These are phyloP conservation scores for Oncorhynchus gorbuscha DNA, from an alignment of 2,113 vertebrate genomes.

Conservation along the genomic window DNA sequence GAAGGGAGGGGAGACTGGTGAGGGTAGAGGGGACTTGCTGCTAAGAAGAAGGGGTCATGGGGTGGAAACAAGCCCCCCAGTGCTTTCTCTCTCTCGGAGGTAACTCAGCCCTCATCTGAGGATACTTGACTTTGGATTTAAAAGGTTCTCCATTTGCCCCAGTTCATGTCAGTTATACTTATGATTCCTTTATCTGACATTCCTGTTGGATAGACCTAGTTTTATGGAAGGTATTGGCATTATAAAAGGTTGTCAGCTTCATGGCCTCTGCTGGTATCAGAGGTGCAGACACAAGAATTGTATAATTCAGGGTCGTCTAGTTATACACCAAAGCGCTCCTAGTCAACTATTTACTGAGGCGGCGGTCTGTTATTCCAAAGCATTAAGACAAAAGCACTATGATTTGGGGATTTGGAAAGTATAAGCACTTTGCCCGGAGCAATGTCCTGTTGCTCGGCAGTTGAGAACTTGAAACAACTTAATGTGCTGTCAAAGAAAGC, in stretches of 20 bases:
- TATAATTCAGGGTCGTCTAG: constrained; percentile 14
- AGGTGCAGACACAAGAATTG: constrained; percentile 5
- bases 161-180: constrained; percentile 27
- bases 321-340: constrained; percentile 15
- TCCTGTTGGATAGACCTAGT: background rate
- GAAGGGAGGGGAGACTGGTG: no score
- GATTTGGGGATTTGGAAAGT: constrained; percentile 19
- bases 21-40: no score
- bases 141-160: constrained; percentile 45
- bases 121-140: constrained; percentile 22
- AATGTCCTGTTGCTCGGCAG: constrained; percentile 35
- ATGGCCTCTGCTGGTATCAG: background rate
- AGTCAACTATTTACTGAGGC: constrained; percentile 19
- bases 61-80: background rate
- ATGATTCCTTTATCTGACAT: constrained; percentile 20
- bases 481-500: constrained; percentile 40
- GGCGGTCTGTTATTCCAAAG: constrained; percentile 43
- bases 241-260: background rate
- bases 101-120: constrained; percentile 30
- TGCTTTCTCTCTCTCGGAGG: constrained; percentile 18
- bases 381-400: constrained; percentile 47
- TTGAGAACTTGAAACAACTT: constrained; percentile 52
- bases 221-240: background rate
- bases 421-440: constrained; percentile 25
- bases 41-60: background rate